Percentiles rank a stretch among this genome's conserved stretches.
These are phyloP conservation scores for Aleiodes leptofemur DNA, from an alignment of 2,888 invertebrate genomes.

Conservation along the genomic window DNA sequence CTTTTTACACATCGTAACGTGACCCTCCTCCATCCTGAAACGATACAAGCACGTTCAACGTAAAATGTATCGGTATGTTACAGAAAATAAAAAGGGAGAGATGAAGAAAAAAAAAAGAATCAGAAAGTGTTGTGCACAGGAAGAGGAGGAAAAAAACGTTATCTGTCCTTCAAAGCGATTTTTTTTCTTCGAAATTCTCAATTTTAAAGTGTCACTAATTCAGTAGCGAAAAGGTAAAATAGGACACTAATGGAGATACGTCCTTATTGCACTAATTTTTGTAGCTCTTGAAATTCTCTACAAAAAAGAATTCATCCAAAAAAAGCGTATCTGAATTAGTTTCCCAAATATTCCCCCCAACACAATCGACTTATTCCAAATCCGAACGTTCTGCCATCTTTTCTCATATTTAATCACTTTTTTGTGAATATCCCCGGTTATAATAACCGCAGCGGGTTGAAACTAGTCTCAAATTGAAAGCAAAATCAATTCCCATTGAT, in stretches of 20 bases:
- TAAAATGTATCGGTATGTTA: constrained; percentile 35
- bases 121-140: constrained; percentile 27
- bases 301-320: too few species aligned
- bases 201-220: background rate
- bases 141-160: constrained; percentile 16
- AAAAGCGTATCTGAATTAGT: too few species aligned
- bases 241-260: constrained; percentile 43
- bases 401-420: too few species aligned
- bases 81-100: constrained; percentile 43
- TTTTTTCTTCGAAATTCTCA: background rate
- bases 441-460: too few species aligned
- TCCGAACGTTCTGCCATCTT: too few species aligned
- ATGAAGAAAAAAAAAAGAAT: constrained; percentile 40
- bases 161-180: background rate
- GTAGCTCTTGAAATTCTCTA: too few species aligned
- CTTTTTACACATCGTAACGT: constrained; percentile 46
- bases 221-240: constrained; percentile 53
- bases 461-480: too few species aligned
- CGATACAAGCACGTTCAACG: constrained; percentile 32
- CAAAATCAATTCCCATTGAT: too few species aligned
- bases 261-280: too few species aligned
- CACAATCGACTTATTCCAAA: too few species aligned
- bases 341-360: too few species aligned
- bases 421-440: too few species aligned
- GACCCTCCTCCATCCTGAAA: constrained; percentile 35